Evolutionary conservation across 2,113 vertebrate genomes (phyloP), one percentile per base, ranked within the genome.

Genomic region (Brachyhypopomus occidentalis): DNA sequence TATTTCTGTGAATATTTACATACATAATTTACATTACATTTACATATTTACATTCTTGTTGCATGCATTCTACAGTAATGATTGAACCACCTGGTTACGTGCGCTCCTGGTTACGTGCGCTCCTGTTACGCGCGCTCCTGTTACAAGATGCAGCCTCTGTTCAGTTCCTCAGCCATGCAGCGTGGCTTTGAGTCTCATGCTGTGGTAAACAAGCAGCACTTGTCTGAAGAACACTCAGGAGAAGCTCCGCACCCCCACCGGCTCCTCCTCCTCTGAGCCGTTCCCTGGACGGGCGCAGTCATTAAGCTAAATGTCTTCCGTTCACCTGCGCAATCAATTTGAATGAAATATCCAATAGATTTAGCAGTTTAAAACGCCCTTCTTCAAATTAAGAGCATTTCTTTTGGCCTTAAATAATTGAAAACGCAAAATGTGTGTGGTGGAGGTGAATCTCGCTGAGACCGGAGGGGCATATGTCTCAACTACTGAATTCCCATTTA

Each of bases 351-450:
- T 86, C 77, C 23, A 48, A 84, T 86, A 75, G 77, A 85, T 88
- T 80, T 71, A 36, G 59, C 25, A 59, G 70, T 88, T 87, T 81
- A 84, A 89, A 87, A 81, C 79, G 85, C 52, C 60, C 78, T 84
- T 84, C 22, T 74, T 79, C 74, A 72, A 88, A 87, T 82, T 84
- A 87, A 83, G 78, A 81, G 79, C 75, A 85, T 77, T 79, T 75
- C 36, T 67, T 83, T 81, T 82, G 82, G 85, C 76, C 80, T 82
- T 88, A 83, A 88, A 88, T 86, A 85, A 88, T 86, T 88, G 80
- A 88, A 88, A 86, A 87, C 80, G 76, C 78, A 58, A 84, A 87
- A 84, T 83, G 81, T 86, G 78, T 69, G 73, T 30, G 72, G 73
- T 48, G 70, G 76, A 86, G 60, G 62, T 67, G 73, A 82, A 81